Evolutionary conservation across 2,797 vertebrate genomes (phyloP).

Genomic region (Hydrocynus forskahlii): DNA sequence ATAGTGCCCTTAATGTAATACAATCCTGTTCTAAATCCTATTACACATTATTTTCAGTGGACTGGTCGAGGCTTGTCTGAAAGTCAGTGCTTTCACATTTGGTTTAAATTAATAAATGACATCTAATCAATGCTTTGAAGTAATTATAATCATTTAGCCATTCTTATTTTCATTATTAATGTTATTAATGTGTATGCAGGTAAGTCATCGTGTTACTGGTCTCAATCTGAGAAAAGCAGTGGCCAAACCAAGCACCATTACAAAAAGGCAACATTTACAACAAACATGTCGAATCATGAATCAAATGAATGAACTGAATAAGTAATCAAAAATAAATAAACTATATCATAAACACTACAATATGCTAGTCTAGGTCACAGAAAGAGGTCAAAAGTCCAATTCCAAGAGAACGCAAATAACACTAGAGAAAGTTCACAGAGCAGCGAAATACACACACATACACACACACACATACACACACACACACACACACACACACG

Average conservation of each 20-base stretch:
- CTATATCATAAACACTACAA: constrained; percentile 44
- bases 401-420: constrained; percentile 61
- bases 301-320: constrained; percentile 3
- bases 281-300: constrained; percentile 35
- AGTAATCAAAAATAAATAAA: constrained; percentile 45
- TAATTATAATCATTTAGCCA: not conserved
- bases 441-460: constrained; percentile 67
- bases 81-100: constrained; percentile 10
- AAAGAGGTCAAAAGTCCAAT: constrained; percentile 58
- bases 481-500: constrained; percentile 62
- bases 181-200: constrained; percentile 16
- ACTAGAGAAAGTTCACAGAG: constrained; percentile 68
- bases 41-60: constrained; percentile 26
- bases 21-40: constrained; percentile 1
- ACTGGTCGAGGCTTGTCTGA: constrained; percentile 9
- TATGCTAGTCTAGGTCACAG: constrained; percentile 53
- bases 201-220: constrained; percentile 30
- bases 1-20: constrained; percentile 22
- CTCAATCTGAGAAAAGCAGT: constrained; percentile 27
- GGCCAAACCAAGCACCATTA: constrained; percentile 53
- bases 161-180: not conserved
- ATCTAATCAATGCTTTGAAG: not conserved
- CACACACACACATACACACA: constrained; percentile 62
- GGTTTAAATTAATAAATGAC: constrained; percentile 1
- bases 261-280: constrained; percentile 40